Percentiles rank a stretch among this genome's conserved stretches.
Conservation (phyloP, 1,140 invertebrate species). For the Chironomus tepperi region DNA sequence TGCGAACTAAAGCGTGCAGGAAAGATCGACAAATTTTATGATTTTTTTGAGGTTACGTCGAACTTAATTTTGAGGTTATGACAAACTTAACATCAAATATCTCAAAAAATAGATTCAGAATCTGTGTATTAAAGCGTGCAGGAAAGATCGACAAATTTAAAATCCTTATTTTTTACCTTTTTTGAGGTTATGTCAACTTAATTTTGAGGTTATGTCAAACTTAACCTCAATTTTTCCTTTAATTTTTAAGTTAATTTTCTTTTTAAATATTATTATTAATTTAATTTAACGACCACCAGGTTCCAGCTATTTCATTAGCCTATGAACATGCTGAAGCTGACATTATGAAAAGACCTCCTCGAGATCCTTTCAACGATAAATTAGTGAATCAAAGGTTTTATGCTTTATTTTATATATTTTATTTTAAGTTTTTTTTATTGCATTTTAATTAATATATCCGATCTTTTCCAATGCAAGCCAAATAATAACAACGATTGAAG, state of each 20-base stretch:
- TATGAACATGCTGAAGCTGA: conserved; percentile 97
- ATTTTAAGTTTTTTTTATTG: background rate
- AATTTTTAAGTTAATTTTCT: conserved; percentile 21
- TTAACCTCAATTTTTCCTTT: background rate
- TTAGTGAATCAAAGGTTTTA: conserved; percentile 88
- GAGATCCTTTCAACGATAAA: conserved; percentile 92
- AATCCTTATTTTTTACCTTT: too few species aligned
- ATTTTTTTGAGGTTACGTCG: too few species aligned
- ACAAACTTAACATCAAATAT: too few species aligned
- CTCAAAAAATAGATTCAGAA: too few species aligned
- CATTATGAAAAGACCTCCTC: conserved; percentile 97
- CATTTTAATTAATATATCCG: background rate
- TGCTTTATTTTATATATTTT: conserved; percentile 1
- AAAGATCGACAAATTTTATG: too few species aligned
- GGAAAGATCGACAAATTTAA: too few species aligned
- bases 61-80: too few species aligned
- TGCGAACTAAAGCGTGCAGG: too few species aligned
- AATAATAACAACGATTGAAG: background rate
- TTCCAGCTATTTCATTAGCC: conserved; percentile 96
- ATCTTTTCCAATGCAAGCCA: background rate
- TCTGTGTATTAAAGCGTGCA: too few species aligned
- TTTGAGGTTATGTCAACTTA: too few species aligned
- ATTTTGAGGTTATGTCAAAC: too few species aligned
- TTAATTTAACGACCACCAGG: conserved; percentile 49
- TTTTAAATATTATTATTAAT: conserved; percentile 17